Evolutionary conservation across 2,797 vertebrate species (phyloP), one percentile per base, ranked within the genome.

Genomic region (Sebastes nivosus): DNA sequence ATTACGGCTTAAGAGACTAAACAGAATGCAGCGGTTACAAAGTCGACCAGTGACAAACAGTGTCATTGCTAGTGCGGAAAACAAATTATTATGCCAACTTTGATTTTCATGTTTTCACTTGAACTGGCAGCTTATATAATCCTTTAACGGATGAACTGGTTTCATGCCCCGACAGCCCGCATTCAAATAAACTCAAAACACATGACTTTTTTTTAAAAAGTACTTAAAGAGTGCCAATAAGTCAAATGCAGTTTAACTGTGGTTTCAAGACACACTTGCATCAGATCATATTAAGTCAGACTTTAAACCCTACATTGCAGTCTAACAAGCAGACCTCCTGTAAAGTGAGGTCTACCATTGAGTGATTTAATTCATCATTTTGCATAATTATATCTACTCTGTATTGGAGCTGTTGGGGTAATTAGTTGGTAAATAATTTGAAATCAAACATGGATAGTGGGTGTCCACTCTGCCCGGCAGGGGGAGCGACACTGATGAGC

Each of bases 361-460:
- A 81, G 57, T 55, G n/a, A 71, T 83, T 88, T 67, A 55, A 77
- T 81, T 86, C 38, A 73, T 59, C 50, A 72, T 82, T 81, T 73
- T 63, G 60, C 67, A 58, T 82, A 80, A 89, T 90, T 75, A 58
- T 32, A 69, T 84, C 79, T 36, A 24, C 76, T 80, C 67, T 70
- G 68, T 57, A 69, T 66, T 77, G 75, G 65, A 87, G 24, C 59
- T 74, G 67, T 76, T 78, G 84, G 79, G 67, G 63, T 91, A 93
- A 92, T 93, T 92, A 86, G 80, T 79, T 69, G 29, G 77, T 89
- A 79, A 91, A 90, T 93, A 87, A 87, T 88, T 67, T 88, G 38
- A 87, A 89, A 83, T 92, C 73, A 91, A 89, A 90, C 82, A 81
- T 67, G 25, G 65, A 67, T 77, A 73, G 79, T 76, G 68, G 86